Evolutionary conservation across 2,888 invertebrate species (phyloP), one percentile per base, ranked within the genome.

Genomic region (Volucella inflata): DNA sequence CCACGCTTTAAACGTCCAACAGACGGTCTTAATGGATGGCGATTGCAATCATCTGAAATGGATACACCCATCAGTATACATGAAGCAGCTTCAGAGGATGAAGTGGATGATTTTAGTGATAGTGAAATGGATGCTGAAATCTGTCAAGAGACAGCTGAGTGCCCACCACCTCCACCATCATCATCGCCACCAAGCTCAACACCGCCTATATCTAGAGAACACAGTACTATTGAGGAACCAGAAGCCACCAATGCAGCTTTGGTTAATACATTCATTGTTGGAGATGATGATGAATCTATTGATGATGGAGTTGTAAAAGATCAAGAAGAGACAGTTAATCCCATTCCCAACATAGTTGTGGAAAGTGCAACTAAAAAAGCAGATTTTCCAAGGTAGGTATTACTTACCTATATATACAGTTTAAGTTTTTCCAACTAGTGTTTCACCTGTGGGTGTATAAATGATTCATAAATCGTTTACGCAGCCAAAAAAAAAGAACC

Each of bases 21-120:
- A 36, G 21, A 44, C 4, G 1, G 72, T 4, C 12, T 67, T 0
- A 57, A 38, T 38, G 79, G 53, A 1, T 81, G 68, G 62, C 81
- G 76, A 6, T n/a, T 50, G 0, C 70, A 71, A n/a, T 55, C 62
- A 48, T 48, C 78, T 40, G 48, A 70, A 36, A 46, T 50, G 30
- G 77, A 81, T 2, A 55, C 44, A 40, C 68, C 77, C 10, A 76
- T 78, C 3, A 90, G 90, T 84, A 91, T 91, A 9, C 88, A 89
- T 68, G 91, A 91, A 78, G 90, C 89, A 75, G 91, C 89, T 11
- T 91, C 91, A 6, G 91, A 91, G 74, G 92, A 91, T 87, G 92
- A 92, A 62, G 90, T 91, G 9, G 92, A 92, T 46, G 89, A 89
- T 68, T 89, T 90, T 46, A 81, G 67, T 67, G 88, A 88, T 42